Percentiles rank a stretch among this genome's conserved stretches.
Evolutionary conservation across 2,888 invertebrate species (phyloP).

Genomic region (Syrphus vitripennis): DNA sequence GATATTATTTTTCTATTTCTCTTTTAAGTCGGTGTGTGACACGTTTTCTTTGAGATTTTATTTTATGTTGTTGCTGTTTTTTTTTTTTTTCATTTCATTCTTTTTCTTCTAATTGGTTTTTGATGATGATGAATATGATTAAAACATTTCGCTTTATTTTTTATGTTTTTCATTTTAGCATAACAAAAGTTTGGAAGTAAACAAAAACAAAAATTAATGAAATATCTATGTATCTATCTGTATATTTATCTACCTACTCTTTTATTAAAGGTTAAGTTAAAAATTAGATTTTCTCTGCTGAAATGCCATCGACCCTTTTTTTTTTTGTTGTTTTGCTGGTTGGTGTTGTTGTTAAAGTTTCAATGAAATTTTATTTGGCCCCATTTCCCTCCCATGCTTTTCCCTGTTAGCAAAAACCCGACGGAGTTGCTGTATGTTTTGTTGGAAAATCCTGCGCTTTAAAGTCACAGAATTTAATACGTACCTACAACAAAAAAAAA

Average conservation of each 20-base stretch:
- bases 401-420: not conserved
- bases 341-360: not conserved
- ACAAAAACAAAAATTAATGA: conserved; percentile 5
- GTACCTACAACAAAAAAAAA: not conserved
- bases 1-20: conserved; percentile 56
- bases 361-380: conserved; percentile 33
- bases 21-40: conserved; percentile 44
- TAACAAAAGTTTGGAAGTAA: conserved; percentile 2
- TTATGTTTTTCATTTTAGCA: not conserved
- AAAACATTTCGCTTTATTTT: conserved; percentile 27
- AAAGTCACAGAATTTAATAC: conserved; percentile 15
- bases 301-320: conserved; percentile 67
- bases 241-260: not conserved
- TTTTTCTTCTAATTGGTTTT: conserved; percentile 14
- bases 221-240: not conserved
- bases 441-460: conserved; percentile 61
- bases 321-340: not conserved
- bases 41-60: conserved; percentile 42
- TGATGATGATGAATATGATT: conserved; percentile 50
- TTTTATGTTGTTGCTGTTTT: conserved; percentile 12
- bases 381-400: conserved; percentile 3
- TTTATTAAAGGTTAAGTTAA: not conserved
- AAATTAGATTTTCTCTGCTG: conserved; percentile 12
- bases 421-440: conserved; percentile 6
- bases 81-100: conserved; percentile 6